These are phyloP conservation scores for Diarsia dahlii DNA, from an alignment of 2,888 invertebrate species.

Conservation along the genomic window DNA sequence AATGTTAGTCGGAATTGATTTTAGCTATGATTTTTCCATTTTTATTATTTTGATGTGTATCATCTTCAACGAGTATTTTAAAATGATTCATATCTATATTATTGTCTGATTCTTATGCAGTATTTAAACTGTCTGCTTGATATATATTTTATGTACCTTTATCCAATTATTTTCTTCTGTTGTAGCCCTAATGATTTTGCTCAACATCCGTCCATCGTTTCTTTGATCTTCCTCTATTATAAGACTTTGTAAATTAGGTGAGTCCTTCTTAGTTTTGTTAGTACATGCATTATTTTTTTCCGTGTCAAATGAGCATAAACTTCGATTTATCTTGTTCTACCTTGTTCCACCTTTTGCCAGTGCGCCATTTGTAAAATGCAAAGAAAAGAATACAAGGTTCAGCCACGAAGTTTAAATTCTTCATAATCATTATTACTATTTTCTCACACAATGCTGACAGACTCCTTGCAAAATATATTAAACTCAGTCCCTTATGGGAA, in stretches of 20 bases:
- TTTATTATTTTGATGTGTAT: background rate
- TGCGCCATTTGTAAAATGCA: background rate
- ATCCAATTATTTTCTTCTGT: background rate
- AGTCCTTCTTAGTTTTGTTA: background rate
- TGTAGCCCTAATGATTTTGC: background rate
- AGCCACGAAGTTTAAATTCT: background rate
- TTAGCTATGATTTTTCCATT: background rate
- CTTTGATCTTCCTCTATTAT: background rate
- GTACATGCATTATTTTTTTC: background rate
- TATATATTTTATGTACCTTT: too few species aligned
- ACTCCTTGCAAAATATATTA: slow-evolving; percentile 25
- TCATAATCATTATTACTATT: background rate
- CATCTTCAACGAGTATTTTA: background rate
- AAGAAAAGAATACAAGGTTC: background rate
- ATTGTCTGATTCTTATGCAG: background rate
- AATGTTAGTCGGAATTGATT: background rate
- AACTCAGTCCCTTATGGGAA: slow-evolving; percentile 50
- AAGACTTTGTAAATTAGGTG: background rate
- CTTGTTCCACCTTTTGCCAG: background rate
- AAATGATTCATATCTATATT: background rate
- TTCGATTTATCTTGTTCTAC: background rate
- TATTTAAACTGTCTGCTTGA: too few species aligned
- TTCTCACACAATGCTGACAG: slow-evolving; percentile 13
- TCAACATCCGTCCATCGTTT: background rate
- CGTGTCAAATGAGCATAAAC: background rate